phyloP scores from a whole-genome alignment of 2,888 invertebrate genomes.

The Timandra comae region DNA sequence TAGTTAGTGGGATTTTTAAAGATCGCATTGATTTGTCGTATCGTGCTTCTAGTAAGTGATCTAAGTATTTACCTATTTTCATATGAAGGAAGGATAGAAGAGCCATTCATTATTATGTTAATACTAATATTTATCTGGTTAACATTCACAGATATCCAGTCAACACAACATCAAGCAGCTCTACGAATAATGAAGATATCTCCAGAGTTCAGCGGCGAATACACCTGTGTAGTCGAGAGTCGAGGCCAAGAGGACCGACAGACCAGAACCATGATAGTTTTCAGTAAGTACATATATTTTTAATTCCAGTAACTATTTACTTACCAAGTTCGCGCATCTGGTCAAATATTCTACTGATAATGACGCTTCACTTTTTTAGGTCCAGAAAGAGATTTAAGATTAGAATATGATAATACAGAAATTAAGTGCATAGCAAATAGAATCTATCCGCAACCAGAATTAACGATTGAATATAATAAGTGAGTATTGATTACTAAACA shows the following conservation, averaged over 20 bases:
- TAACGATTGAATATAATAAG: constrained; percentile 33
- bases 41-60: constrained; percentile 25
- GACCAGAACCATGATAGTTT: constrained; percentile 28
- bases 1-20: constrained; percentile 21
- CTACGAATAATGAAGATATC: constrained; percentile 22
- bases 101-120: no score
- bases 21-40: constrained; percentile 24
- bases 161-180: no score
- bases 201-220: constrained; percentile 34
- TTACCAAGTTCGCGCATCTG: no score
- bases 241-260: constrained; percentile 16
- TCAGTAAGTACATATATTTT: no score
- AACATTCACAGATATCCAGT: no score
- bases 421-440: constrained; percentile 29
- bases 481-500: no score
- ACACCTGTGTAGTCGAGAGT: constrained; percentile 30
- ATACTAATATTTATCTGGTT: no score
- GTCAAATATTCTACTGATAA: no score
- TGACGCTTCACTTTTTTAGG: constrained; percentile 20
- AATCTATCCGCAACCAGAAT: constrained; percentile 32
- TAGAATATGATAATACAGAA: constrained; percentile 13
- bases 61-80: no score
- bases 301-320: no score
- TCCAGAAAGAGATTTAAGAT: constrained; percentile 31
- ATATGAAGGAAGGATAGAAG: no score